These are phyloP conservation scores for Polyploca ridens DNA, from an alignment of 2,888 invertebrate genomes.

Conservation along the genomic window DNA sequence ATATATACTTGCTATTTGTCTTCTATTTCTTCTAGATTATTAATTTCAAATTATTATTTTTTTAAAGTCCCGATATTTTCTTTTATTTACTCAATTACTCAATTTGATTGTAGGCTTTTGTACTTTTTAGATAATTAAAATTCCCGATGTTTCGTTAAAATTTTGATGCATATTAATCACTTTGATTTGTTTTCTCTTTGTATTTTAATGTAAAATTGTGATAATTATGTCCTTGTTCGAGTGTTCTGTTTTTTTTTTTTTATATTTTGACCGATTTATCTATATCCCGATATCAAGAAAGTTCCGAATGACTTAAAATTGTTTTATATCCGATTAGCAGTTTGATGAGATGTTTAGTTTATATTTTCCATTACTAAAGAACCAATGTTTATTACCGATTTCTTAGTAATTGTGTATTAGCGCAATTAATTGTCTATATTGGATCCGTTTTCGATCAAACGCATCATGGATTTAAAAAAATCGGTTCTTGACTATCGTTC, in stretches of 20 bases:
- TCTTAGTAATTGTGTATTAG: neutral
- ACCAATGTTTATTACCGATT: neutral
- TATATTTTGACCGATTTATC: too few relatives aligned
- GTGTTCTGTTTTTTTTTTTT: neutral
- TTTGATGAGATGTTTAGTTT: neutral
- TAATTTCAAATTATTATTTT: slow-evolving; percentile 8
- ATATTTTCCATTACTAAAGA: neutral
- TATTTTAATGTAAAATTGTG: neutral
- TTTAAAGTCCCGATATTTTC: too few relatives aligned
- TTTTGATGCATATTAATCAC: neutral
- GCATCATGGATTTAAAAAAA: neutral
- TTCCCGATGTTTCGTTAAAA: neutral
- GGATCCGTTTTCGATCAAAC: neutral
- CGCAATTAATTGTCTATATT: neutral
- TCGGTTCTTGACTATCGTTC: neutral
- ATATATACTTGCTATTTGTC: slow-evolving; percentile 20
- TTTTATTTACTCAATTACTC: too few relatives aligned
- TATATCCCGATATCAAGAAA: too few relatives aligned
- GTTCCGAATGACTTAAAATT: neutral
- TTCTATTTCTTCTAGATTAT: slow-evolving; percentile 15
- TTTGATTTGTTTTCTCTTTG: neutral
- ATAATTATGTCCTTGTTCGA: neutral
- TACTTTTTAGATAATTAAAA: too few relatives aligned
- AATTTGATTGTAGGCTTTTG: too few relatives aligned
- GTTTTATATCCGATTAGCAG: neutral